Evolutionary conservation across 2,888 invertebrate genomes (phyloP).

Genomic region (Synergus gifuensis): DNA sequence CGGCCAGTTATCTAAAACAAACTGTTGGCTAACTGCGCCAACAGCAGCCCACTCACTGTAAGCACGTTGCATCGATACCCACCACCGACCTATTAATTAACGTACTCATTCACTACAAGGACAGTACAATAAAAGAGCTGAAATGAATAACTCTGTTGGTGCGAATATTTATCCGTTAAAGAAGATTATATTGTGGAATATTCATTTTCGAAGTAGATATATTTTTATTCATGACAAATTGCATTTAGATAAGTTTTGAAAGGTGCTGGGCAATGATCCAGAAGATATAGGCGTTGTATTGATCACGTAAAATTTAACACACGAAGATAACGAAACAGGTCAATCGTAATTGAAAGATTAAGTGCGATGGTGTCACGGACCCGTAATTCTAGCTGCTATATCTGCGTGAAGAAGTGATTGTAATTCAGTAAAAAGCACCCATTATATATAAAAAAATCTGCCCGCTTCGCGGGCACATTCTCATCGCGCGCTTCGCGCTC

Average conservation of each 20-base stretch:
- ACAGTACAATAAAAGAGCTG: not conserved
- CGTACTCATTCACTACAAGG: slow-evolving; percentile 14
- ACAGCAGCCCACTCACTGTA: slow-evolving; percentile 14
- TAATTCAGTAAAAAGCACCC: too few relatives aligned
- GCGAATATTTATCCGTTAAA: too few relatives aligned
- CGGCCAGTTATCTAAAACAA: slow-evolving; percentile 38
- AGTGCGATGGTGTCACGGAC: not conserved
- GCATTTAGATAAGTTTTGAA: not conserved
- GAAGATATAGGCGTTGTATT: not conserved
- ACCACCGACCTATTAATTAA: slow-evolving; percentile 29
- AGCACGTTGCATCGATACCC: slow-evolving; percentile 17
- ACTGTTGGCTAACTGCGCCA: slow-evolving; percentile 10
- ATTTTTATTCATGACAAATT: not conserved
- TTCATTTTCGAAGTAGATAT: not conserved
- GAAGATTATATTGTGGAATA: not conserved
- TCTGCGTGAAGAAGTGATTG: not conserved
- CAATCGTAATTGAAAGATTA: slow-evolving; percentile 32
- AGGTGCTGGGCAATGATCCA: not conserved
- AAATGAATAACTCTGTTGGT: not conserved
- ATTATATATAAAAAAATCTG: too few relatives aligned
- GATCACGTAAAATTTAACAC: not conserved
- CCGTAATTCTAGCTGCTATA: not conserved
- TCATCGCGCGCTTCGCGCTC: too few relatives aligned
- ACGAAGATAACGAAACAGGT: slow-evolving; percentile 9
- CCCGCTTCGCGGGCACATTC: too few relatives aligned